These are phyloP conservation scores for Porites lutea DNA, from an alignment of 64 coral and sea anemone genomes.

Conservation along the genomic window DNA sequence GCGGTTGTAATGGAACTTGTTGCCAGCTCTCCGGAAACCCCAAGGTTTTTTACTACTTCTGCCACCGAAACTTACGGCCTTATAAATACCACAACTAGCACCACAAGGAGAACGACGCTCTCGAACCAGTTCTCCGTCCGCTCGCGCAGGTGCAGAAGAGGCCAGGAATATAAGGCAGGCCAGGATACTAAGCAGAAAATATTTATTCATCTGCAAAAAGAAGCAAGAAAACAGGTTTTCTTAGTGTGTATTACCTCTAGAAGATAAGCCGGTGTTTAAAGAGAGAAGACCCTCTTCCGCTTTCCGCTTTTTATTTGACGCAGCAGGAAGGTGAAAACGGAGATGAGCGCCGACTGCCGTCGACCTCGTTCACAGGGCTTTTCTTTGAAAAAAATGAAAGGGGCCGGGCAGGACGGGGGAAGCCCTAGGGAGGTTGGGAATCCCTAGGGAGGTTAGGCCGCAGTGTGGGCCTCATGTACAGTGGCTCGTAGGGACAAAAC, in stretches of 20 bases:
- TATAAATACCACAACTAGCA: neutral
- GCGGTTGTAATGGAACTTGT: neutral
- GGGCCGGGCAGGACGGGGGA: too few relatives aligned
- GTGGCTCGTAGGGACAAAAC: too few relatives aligned
- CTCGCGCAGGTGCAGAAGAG: neutral
- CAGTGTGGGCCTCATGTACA: too few relatives aligned
- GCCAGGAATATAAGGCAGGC: slow-evolving; percentile 11
- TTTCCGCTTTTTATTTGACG: neutral
- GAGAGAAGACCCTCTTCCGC: neutral
- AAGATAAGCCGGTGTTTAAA: neutral
- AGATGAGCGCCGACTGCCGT: too few relatives aligned
- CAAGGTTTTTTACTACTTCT: neutral
- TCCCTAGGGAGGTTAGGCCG: too few relatives aligned
- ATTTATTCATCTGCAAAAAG: slow-evolving; percentile 29
- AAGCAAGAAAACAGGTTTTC: neutral
- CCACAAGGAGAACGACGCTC: slow-evolving; percentile 16
- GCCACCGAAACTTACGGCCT: neutral
- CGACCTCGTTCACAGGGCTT: too few relatives aligned
- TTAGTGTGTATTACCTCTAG: too few relatives aligned
- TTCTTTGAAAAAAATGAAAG: too few relatives aligned
- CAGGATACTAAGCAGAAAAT: neutral
- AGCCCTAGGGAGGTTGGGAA: too few relatives aligned
- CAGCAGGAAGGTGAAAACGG: too few relatives aligned
- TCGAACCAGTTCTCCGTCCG: neutral
- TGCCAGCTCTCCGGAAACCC: neutral